A percentile compares a stretch with the other conserved stretches of the same genome.
Conservation (phyloP, 2,113 vertebrate species). For the Bambusicola thoracicus region DNA sequence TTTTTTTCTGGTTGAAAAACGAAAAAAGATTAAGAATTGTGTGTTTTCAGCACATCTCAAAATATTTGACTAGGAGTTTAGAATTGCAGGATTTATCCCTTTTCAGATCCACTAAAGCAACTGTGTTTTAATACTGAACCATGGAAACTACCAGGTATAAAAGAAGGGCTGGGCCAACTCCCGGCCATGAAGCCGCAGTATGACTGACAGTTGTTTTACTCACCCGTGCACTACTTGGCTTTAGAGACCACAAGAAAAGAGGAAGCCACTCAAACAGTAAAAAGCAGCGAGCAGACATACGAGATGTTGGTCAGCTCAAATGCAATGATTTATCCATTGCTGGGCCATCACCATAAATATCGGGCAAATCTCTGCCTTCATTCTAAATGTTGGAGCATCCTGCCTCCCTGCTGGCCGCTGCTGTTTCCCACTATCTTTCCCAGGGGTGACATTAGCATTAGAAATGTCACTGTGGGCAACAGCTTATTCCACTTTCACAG, state of each 20-base stretch:
- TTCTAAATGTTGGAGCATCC: not conserved
- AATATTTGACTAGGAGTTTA: not conserved
- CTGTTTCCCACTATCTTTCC: not conserved
- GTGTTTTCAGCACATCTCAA: not conserved
- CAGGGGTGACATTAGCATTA: not conserved
- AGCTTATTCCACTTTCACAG: constrained; percentile 10
- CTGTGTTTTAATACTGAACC: not conserved
- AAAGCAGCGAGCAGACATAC: accelerated
- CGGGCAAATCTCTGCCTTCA: not conserved
- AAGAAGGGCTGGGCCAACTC: not conserved
- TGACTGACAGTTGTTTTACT: not conserved
- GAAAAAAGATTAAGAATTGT: not conserved
- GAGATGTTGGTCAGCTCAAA: not conserved
- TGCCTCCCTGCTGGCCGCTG: accelerated
- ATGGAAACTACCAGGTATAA: not conserved
- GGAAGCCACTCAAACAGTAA: not conserved
- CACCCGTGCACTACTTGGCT: not conserved
- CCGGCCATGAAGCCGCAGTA: not conserved
- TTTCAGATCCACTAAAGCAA: not conserved
- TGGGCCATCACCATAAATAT: not conserved
- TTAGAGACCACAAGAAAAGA: not conserved
- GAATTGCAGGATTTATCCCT: not conserved
- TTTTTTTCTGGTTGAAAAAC: not conserved
- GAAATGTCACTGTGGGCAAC: not conserved
- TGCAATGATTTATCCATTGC: not conserved